These are phyloP conservation scores for Xerus rutilus DNA, from an alignment of 2,797 vertebrate species.

Conservation along the genomic window DNA sequence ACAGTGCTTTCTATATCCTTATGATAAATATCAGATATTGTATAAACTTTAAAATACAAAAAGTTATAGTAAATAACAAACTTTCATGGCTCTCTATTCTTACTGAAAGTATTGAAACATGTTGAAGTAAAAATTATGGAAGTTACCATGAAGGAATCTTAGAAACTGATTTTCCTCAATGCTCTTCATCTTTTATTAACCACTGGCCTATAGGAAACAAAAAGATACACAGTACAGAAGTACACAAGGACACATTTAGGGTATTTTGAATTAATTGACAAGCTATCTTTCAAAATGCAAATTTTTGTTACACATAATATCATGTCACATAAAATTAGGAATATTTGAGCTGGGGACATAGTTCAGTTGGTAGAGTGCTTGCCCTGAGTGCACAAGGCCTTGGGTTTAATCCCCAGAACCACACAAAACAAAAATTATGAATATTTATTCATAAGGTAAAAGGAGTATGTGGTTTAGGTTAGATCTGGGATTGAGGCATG, in stretches of 20 bases:
- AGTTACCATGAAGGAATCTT: background rate
- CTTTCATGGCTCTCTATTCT: constrained; percentile 40
- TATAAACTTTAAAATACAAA: constrained; percentile 2
- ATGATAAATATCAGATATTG: background rate
- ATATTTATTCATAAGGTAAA: background rate
- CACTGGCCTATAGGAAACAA: background rate
- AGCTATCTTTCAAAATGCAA: background rate
- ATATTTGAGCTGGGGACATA: background rate
- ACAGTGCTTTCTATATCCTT: background rate
- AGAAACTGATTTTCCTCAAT: constrained; percentile 18
- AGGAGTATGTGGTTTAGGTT: background rate
- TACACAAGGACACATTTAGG: background rate
- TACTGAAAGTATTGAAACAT: background rate
- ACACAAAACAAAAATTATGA: background rate
- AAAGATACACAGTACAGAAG: background rate
- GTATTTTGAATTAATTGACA: background rate
- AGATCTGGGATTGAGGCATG: background rate
- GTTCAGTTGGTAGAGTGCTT: too few species aligned
- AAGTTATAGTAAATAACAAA: constrained; percentile 52
- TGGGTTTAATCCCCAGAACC: too few species aligned
- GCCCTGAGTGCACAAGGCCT: too few species aligned
- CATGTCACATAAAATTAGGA: background rate
- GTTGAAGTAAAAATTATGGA: constrained; percentile 46
- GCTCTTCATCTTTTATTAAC: constrained; percentile 14
- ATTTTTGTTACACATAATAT: background rate